phyloP scores from a whole-genome alignment of 2,797 vertebrate species.

The Echiichthys vipera region DNA sequence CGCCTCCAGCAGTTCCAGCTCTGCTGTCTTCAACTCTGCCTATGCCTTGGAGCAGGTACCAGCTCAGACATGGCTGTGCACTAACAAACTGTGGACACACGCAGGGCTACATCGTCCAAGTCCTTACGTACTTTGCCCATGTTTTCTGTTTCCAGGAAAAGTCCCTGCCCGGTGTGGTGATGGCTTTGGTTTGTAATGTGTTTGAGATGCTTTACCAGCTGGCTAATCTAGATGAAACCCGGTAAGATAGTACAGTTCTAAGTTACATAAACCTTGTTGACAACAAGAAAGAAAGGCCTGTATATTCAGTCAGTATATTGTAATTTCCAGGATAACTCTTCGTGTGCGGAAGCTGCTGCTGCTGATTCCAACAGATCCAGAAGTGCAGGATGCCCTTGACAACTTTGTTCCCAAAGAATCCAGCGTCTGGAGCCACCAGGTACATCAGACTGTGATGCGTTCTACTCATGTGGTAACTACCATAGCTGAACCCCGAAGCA shows the following conservation, averaged over 20 bases:
- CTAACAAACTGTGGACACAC: background rate
- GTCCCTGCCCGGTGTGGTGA: constrained; percentile 97
- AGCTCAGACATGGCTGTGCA: background rate
- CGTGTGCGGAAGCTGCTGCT: constrained; percentile 96
- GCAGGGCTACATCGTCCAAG: background rate
- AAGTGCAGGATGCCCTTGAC: constrained; percentile 98
- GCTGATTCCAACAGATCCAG: constrained; percentile 97
- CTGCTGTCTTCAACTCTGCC: constrained; percentile 91
- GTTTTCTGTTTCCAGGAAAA: constrained; percentile 89
- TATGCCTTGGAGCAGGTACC: constrained; percentile 97
- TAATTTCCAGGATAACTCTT: constrained; percentile 91
- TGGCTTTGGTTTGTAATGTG: constrained; percentile 98
- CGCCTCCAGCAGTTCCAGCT: constrained; percentile 92
- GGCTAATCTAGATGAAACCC: constrained; percentile 96
- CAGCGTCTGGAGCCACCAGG: constrained; percentile 89
- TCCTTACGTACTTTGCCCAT: background rate
- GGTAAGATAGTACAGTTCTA: constrained; percentile 75
- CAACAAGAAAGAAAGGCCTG: background rate
- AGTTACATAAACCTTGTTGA: background rate
- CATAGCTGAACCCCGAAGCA: background rate
- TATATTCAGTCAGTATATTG: background rate
- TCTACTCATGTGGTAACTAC: background rate
- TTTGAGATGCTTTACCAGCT: constrained; percentile 99
- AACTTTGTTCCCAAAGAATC: constrained; percentile 91
- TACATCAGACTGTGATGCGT: constrained; percentile 34